Conservation (phyloP, 2,888 invertebrate species). For the Entomobrya multifasciata region DNA sequence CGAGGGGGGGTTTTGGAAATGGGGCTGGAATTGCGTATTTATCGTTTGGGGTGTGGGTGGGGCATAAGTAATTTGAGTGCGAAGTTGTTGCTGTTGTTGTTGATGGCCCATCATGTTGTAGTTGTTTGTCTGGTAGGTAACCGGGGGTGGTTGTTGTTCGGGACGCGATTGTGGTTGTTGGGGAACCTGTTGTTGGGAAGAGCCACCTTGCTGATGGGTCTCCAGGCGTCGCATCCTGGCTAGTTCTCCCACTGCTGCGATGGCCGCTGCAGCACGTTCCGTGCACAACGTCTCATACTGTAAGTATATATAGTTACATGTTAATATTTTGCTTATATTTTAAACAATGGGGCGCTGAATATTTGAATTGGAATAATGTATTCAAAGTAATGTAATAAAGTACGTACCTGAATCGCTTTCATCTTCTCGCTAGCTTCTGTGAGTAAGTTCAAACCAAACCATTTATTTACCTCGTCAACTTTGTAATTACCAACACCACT, state of each 20-base stretch:
- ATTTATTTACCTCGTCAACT: not conserved
- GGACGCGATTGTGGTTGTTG: conserved; percentile 3
- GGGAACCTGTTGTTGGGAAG: not conserved
- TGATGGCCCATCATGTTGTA: not conserved
- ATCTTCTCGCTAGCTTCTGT: conserved; percentile 29
- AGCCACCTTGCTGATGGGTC: conserved; percentile 3
- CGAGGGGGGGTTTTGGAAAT: not conserved
- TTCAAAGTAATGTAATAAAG: not conserved
- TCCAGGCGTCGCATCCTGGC: conserved; percentile 52
- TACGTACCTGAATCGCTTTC: conserved; percentile 41
- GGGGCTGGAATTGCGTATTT: not conserved
- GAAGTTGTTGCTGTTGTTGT: not conserved
- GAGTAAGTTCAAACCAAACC: conserved; percentile 32
- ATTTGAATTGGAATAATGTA: too few species aligned
- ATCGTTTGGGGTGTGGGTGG: not conserved
- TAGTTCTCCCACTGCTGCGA: conserved; percentile 70
- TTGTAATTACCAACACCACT: not conserved
- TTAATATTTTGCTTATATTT: not conserved
- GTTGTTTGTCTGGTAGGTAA: too few species aligned
- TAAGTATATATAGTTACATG: not conserved
- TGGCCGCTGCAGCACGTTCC: conserved; percentile 68
- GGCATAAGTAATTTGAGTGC: not conserved
- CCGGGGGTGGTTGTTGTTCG: not conserved
- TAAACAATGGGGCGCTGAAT: too few species aligned
- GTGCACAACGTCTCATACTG: conserved; percentile 42